Conservation (phyloP, 1,140 invertebrate genomes). For the Melanaphis sacchari region DNA sequence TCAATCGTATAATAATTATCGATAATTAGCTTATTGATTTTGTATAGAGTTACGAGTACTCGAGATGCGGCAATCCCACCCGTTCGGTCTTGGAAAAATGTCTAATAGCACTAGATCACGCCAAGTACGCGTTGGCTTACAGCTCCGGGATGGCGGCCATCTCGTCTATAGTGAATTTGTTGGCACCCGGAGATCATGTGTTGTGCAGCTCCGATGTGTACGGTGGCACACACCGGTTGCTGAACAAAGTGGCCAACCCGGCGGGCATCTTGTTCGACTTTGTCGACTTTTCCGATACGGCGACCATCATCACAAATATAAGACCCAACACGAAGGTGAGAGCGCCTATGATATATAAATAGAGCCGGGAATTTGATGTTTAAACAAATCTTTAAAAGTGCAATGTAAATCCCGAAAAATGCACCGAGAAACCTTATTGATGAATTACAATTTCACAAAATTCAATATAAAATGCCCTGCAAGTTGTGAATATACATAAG, state of each 20-base stretch:
- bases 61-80: slow-evolving; percentile 93
- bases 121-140: slow-evolving; percentile 84
- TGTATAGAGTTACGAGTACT: slow-evolving; percentile 86
- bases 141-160: slow-evolving; percentile 90
- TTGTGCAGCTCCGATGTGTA: slow-evolving; percentile 93
- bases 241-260: slow-evolving; percentile 70
- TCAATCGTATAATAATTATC: not conserved
- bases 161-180: slow-evolving; percentile 75
- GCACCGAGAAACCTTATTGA: too few species aligned
- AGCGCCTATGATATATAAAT: not conserved
- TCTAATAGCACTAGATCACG: slow-evolving; percentile 88
- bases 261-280: slow-evolving; percentile 79
- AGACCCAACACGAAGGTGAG: slow-evolving; percentile 85
- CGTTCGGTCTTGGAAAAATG: slow-evolving; percentile 88
- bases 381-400: too few species aligned
- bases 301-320: slow-evolving; percentile 75
- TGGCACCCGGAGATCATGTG: slow-evolving; percentile 89
- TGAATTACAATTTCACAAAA: too few species aligned
- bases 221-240: slow-evolving; percentile 81
- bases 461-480: not conserved
- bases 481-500: too few species aligned
- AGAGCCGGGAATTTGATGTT: not conserved
- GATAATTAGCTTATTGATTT: not conserved
- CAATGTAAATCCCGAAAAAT: too few species aligned
- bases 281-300: slow-evolving; percentile 77